A percentile compares a stretch with the other conserved stretches of the same genome.
These are phyloP conservation scores for Griposia aprilina DNA, from an alignment of 2,888 invertebrate genomes.

Conservation along the genomic window DNA sequence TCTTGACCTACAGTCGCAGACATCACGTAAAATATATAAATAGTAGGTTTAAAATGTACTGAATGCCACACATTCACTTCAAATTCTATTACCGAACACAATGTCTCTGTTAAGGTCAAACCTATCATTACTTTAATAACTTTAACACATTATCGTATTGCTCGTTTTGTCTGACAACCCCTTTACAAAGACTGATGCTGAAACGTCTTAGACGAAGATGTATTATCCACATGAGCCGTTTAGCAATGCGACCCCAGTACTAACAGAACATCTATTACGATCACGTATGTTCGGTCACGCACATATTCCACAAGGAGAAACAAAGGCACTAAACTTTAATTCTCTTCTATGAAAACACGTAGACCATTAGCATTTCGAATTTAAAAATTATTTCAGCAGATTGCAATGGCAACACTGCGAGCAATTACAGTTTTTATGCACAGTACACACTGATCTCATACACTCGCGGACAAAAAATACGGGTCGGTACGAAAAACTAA, in stretches of 20 bases:
- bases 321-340: conserved; percentile 35
- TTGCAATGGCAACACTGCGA: conserved; percentile 32
- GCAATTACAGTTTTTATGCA: conserved; percentile 30
- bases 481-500: too few species aligned
- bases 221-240: conserved; percentile 43
- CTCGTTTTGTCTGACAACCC: conserved; percentile 30
- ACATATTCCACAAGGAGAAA: conserved; percentile 30
- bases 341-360: conserved; percentile 32
- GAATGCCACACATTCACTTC: conserved; percentile 51
- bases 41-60: conserved; percentile 1
- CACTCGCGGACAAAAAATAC: too few species aligned
- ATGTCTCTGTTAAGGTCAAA: conserved; percentile 43
- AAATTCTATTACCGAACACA: conserved; percentile 24
- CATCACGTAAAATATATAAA: not conserved
- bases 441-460: conserved; percentile 12
- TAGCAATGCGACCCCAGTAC: conserved; percentile 32
- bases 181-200: conserved; percentile 41
- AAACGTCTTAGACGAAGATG: conserved; percentile 43
- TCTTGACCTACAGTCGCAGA: conserved; percentile 30
- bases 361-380: conserved; percentile 19
- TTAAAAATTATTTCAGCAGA: conserved; percentile 36
- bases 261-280: conserved; percentile 12
- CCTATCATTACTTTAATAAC: conserved; percentile 36
- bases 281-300: conserved; percentile 39
- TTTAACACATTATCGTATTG: conserved; percentile 15